Base-by-base conservation (phyloP, 1,140 invertebrate species). In the Chlorops oryzae region DNA sequence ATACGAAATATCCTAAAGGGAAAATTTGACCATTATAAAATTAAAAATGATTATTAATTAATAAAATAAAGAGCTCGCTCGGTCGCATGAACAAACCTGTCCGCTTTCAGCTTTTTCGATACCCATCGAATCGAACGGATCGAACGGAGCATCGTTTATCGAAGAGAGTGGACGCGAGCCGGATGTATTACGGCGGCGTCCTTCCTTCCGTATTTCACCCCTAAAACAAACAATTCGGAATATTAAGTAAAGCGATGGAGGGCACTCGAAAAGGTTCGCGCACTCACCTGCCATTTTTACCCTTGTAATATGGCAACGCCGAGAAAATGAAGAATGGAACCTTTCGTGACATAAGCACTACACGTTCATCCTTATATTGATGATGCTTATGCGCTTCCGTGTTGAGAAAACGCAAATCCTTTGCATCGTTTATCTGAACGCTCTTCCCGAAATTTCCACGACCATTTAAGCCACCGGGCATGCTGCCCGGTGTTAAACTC, bases 321-420 rank as follows among this genome's bases (percentile, higher is more conserved):
- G 89, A 91, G 73, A 89, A 92, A 47, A 93, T 77, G 54, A 88
- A 74, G 72, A 89, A 87, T 27, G 90, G 90, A 78, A 69, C 84
- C 79, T 65, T 84, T 78, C 28, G 79, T 60, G 51, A 87, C 80
- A 49, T 80, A 67, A 92, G 75, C 43, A 88, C 81, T 48, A 92
- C 75, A 58, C 88, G 78, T 67, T 91, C 87, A 71, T 89, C 84
- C 51, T 77, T 81, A 63, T 45, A 58, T 15, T 52, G 47, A 51
- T 58, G 54, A 15, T 52, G 48, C 48, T 55, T 52, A 35, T 56
- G 54, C 27, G 47, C 39, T 22, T 46, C 40, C 28, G 49, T 17
- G 32, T 25, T 50, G 13, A 58, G 21, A 23, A 88, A 83, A 71
- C 78, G 80, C 21, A 82, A 78, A 48, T 79, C 78, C 61, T 80